These are phyloP conservation scores for Melanostigma gelatinosum DNA, from an alignment of 2,113 vertebrate genomes.

Conservation along the genomic window DNA sequence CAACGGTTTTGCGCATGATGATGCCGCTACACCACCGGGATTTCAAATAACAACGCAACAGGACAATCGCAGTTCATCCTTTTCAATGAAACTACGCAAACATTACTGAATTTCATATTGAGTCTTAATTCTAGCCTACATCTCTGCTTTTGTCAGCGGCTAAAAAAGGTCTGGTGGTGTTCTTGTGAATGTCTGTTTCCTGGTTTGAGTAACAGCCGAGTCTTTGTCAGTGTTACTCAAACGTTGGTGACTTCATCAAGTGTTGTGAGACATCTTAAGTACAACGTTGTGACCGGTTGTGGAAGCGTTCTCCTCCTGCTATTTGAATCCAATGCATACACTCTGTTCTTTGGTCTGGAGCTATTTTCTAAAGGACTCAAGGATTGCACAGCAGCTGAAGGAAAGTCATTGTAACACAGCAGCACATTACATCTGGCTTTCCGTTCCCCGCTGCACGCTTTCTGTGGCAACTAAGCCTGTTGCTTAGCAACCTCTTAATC, in stretches of 20 bases:
- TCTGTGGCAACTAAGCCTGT: slow-evolving; percentile 81
- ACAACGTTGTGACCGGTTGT: background rate
- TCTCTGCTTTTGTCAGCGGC: background rate
- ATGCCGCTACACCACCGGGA: slow-evolving; percentile 6
- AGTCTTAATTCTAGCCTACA: background rate
- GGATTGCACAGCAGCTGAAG: slow-evolving; percentile 29
- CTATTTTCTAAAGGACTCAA: slow-evolving; percentile 30
- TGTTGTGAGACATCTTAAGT: background rate
- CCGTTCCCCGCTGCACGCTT: slow-evolving; percentile 71
- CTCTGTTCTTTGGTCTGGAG: slow-evolving; percentile 1
- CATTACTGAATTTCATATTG: background rate
- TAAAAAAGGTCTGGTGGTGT: background rate
- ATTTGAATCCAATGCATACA: background rate
- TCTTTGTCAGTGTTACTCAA: background rate
- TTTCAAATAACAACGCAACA: slow-evolving; percentile 26
- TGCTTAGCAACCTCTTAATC: slow-evolving; percentile 87
- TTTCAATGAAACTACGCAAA: background rate
- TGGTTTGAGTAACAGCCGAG: slow-evolving; percentile 1
- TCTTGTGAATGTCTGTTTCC: background rate
- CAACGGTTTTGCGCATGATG: slow-evolving; percentile 7
- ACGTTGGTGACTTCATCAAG: background rate
- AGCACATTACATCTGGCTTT: slow-evolving; percentile 71
- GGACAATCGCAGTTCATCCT: background rate
- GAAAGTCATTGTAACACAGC: slow-evolving; percentile 67
- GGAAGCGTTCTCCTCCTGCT: background rate